Conservation (phyloP, 1,140 invertebrate genomes). For the Achroia grisella region DNA sequence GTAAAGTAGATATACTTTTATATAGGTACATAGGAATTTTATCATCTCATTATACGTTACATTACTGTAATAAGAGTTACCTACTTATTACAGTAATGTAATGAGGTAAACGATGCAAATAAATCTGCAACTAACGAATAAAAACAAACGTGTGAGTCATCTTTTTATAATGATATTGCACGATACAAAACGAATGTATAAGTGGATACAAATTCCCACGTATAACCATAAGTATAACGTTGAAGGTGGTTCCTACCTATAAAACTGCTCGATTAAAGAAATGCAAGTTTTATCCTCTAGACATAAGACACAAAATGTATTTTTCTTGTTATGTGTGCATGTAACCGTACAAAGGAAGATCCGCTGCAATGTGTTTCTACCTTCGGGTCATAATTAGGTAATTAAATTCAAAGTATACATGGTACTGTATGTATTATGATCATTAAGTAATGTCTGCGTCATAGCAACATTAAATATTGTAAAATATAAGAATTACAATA, state of each 20-base stretch:
- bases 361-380: neutral
- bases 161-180: constrained; percentile 9
- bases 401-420: neutral
- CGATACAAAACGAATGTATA: constrained; percentile 6
- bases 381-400: neutral
- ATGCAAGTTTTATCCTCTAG: neutral
- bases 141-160: constrained; percentile 16
- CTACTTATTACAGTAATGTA: no score
- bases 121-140: neutral
- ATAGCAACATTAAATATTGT: neutral
- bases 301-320: neutral
- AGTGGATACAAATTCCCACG: constrained; percentile 5
- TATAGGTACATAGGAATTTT: no score
- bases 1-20: no score
- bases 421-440: neutral
- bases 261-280: neutral
- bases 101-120: no score
- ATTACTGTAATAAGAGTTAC: no score
- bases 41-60: no score
- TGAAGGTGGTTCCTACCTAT: neutral
- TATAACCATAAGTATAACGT: neutral
- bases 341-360: neutral
- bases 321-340: neutral
- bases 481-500: no score
- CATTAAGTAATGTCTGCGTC: no score